Percentiles rank a stretch among this genome's conserved stretches.
These are phyloP conservation scores for Dyspetes luteomarginatus DNA, from an alignment of 2,888 invertebrate species.

Conservation along the genomic window DNA sequence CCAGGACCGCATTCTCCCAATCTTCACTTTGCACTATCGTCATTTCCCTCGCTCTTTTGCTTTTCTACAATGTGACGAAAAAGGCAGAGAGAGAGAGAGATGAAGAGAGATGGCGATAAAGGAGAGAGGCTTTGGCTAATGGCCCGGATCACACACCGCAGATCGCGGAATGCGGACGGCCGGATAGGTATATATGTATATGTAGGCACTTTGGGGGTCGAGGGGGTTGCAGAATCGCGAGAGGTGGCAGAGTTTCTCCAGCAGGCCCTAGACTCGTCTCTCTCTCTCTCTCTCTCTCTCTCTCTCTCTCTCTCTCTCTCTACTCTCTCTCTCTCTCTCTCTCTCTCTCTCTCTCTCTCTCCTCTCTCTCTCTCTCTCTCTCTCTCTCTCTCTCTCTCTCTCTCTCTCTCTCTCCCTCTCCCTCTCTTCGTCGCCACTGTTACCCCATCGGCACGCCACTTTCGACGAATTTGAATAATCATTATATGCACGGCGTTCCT, in stretches of 20 bases:
- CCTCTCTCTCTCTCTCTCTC: neutral
- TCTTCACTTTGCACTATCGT: constrained; percentile 47
- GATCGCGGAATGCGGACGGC: constrained; percentile 71
- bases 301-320: constrained; percentile 16
- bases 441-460: constrained; percentile 65
- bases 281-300: constrained; percentile 20
- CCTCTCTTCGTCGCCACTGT: constrained; percentile 8
- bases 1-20: constrained; percentile 61
- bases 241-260: constrained; percentile 53
- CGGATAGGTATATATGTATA: constrained; percentile 38
- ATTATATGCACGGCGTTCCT: constrained; percentile 81
- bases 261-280: constrained; percentile 36
- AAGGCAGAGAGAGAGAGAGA: constrained; percentile 30
- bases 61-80: constrained; percentile 51
- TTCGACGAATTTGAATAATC: constrained; percentile 82
- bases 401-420: constrained; percentile 12
- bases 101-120: constrained; percentile 50
- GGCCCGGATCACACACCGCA: constrained; percentile 80
- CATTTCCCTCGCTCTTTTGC: constrained; percentile 8
- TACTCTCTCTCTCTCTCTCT: constrained; percentile 17
- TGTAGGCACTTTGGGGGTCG: constrained; percentile 45
- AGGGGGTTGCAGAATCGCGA: constrained; percentile 37
- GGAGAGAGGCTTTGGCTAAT: constrained; percentile 78
- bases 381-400: constrained; percentile 26
- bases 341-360: constrained; percentile 22